A percentile compares a stretch with the other conserved stretches of the same genome.
These are phyloP conservation scores for Dryadula phaetusa DNA, from an alignment of 2,888 invertebrate genomes.

Conservation along the genomic window DNA sequence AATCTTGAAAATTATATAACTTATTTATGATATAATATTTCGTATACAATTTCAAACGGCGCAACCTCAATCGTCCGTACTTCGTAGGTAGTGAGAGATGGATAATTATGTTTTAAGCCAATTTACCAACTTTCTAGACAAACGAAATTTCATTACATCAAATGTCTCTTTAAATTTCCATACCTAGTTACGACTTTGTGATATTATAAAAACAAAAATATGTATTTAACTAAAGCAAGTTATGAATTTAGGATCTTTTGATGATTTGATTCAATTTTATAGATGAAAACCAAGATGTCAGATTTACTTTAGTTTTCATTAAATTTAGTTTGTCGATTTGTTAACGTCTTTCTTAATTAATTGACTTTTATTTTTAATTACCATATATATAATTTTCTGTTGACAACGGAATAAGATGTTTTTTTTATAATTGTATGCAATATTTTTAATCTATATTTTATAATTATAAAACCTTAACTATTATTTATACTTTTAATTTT, in stretches of 20 bases:
- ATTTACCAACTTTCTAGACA: slow-evolving; percentile 41
- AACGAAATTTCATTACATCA: slow-evolving; percentile 35
- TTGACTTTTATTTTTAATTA: background rate
- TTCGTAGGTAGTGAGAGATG: slow-evolving; percentile 27
- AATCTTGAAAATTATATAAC: slow-evolving; percentile 20
- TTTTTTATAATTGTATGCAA: no score
- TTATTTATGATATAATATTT: slow-evolving; percentile 16
- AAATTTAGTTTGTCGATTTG: background rate
- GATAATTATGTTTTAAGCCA: slow-evolving; percentile 33
- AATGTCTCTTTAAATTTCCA: slow-evolving; percentile 27
- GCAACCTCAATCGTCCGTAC: slow-evolving; percentile 31
- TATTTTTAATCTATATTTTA: no score
- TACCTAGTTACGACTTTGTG: slow-evolving; percentile 19
- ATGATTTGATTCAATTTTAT: slow-evolving; percentile 13
- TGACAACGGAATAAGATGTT: no score
- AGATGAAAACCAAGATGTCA: slow-evolving; percentile 5
- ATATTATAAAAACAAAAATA: slow-evolving; percentile 17
- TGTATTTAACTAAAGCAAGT: slow-evolving; percentile 11
- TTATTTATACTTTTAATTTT: no score
- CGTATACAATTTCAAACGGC: slow-evolving; percentile 18
- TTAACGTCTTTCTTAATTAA: background rate
- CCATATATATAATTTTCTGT: no score
- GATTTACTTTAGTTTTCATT: background rate
- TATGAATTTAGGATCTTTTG: slow-evolving; percentile 14
- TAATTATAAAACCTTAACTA: no score